Conservation (phyloP, 2,797 vertebrate species). For the Enteromius paludinosus region DNA sequence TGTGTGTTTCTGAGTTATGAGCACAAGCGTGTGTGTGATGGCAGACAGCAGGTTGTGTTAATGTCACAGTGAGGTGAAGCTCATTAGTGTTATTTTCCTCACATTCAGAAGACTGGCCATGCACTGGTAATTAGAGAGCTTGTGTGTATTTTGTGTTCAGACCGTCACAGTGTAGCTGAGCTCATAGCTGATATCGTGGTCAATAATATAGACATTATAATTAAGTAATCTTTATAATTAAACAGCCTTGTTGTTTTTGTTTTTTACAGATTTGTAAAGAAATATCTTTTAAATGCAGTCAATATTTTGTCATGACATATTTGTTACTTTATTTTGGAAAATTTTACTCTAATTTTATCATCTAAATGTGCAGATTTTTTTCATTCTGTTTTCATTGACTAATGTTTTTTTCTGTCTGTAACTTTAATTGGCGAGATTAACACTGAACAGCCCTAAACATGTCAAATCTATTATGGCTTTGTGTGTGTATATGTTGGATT, state of each 20-base stretch:
- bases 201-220: conserved; percentile 13
- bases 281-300: neutral
- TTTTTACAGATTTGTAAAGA: neutral
- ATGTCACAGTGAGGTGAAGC: conserved; percentile 58
- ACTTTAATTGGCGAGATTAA: neutral
- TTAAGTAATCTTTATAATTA: conserved; percentile 6
- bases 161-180: neutral
- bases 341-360: neutral
- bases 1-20: conserved; percentile 47
- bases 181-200: neutral
- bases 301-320: neutral
- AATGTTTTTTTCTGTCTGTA: neutral
- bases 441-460: neutral
- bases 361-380: neutral
- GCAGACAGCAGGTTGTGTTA: conserved; percentile 50
- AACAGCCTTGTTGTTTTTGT: neutral
- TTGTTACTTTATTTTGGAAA: neutral
- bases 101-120: conserved; percentile 50
- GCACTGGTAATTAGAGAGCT: conserved; percentile 53
- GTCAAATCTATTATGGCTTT: neutral
- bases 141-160: conserved; percentile 39
- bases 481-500: neutral
- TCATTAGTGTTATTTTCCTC: conserved; percentile 62
- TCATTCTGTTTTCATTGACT: neutral
- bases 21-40: conserved; percentile 31